Base-by-base conservation (phyloP, 1,140 invertebrate genomes). In the Drosophila ohnishii region DNA sequence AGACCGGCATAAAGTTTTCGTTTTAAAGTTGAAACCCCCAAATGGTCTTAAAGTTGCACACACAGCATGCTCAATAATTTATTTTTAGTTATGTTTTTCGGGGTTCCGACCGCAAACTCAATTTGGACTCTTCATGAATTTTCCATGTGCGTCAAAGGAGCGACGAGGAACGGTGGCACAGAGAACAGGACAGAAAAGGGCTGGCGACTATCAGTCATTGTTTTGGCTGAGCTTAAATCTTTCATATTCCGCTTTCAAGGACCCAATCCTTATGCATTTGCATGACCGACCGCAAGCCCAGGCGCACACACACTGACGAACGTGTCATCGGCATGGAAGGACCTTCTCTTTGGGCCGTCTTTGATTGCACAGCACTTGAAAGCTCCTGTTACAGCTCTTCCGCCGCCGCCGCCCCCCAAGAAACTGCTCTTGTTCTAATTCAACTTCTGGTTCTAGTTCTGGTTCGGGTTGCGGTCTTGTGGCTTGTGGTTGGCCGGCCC, bases 321-420 rank as follows among this genome's bases (percentile, higher is more conserved):
- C 32, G 25, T 48, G 63, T 63, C 59, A 64, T 63, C 47, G 60
- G 61, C 62, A 44, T 65, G 65, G 22, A 35, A 37, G 66, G 37
- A 50, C 47, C 64, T 69, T 37, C 53, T 45, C 64, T 37, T 45
- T 14, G 30, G 57, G 14, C 25, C 16, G 42, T 53, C 40, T 75
- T 67, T 76, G 73, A 76, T 76, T 76, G 73, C 73, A 76, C 56
- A 76, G 73, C 73, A 56, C 73, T 76, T 25, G 56, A 69, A 50
- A 75, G 59, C 53, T 75, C 71, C 72, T 75, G 72, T 67, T 48
- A 66, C 44, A 40, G 62, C 50, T 35, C 47, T 28, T n/a, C 48
- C 42, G 2, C 47, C 4, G 6, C 11, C 2, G 22, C 22, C 22
- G 22, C 1, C 30, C 25, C 30, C 32, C 32, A 10, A 40, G 60